Base-by-base conservation (phyloP, 2,888 invertebrate genomes). In the Asteroscopus sphinx region DNA sequence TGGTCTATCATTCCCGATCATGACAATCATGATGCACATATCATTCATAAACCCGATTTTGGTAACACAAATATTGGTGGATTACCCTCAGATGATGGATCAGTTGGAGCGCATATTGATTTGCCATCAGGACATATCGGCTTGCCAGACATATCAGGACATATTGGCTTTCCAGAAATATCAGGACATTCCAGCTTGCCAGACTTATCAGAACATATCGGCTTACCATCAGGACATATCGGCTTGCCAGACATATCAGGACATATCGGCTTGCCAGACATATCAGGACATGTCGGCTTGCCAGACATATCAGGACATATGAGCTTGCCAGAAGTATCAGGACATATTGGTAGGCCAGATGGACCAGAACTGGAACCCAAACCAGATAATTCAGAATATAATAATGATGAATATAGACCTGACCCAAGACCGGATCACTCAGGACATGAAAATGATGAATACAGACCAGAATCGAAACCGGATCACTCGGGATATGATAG, bases 21-120 rank as follows among this genome's bases (percentile, higher is more conserved):
- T 21, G 6, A 21, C 21, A 21, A 4, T 21, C 21, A 21, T 21
- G 21, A 21, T 21, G 21, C 4, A 6, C 21, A 21, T 21, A 1
- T 6, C 21, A 21, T 21, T 21, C 4, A 21, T 21, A 21, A 21
- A 1, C 4, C 21, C 6, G 26, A 52, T 1, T 17, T 26, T 42
- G 36, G 4, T 4, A 11, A 30, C 47, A 21, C 17, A 36, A 68
- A 37, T 36, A 15, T 36, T 1, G 32, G 15, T 40, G n/a, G 26
- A 16, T 60, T 68, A 44, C 44, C 47, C 13, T 32, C 46, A 68
- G 64, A 44, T 67, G 25, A 33, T 1, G 44, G 9, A 37, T 40
- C 25, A 12, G 13, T 8, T 12, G 54, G 40, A 17, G 44, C 9
- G 15, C 11, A 60, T 13, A 16, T 16, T n/a, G 25, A 30, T 6